Conservation (phyloP, 2,797 vertebrate species). For the Pampus argenteus region DNA sequence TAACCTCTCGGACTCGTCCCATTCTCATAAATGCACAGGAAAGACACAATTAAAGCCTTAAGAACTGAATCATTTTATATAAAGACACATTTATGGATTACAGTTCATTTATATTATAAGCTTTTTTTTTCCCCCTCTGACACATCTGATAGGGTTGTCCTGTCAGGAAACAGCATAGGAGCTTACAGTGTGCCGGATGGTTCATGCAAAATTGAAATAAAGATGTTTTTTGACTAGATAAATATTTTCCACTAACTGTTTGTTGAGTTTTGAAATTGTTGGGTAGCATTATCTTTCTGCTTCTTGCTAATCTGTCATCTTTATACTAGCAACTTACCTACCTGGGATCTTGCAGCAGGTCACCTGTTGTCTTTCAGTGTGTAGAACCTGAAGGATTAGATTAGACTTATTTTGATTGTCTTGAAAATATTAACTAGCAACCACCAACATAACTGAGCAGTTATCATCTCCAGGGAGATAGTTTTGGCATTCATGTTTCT, state of each 20-base stretch:
- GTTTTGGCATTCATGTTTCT: too few relatives aligned
- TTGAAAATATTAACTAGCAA: too few relatives aligned
- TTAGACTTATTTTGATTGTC: too few relatives aligned
- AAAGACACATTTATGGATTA: conserved; percentile 43
- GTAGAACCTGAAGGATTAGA: too few relatives aligned
- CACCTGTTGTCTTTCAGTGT: too few relatives aligned
- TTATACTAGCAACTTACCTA: too few relatives aligned
- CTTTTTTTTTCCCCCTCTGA: conserved; percentile 14
- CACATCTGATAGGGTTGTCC: conserved; percentile 36
- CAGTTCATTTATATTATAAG: conserved; percentile 43
- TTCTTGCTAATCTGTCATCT: too few relatives aligned
- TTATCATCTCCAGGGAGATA: too few relatives aligned
- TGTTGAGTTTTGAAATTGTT: neutral
- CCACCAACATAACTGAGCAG: too few relatives aligned
- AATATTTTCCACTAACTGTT: neutral
- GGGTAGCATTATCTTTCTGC: neutral
- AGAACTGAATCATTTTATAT: conserved; percentile 32
- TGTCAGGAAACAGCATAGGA: conserved; percentile 57
- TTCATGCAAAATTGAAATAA: conserved; percentile 41
- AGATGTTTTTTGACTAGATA: conserved; percentile 33
- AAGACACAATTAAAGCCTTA: conserved; percentile 38
- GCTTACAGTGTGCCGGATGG: conserved; percentile 35
- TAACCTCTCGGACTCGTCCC: conserved; percentile 24
- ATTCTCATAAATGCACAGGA: conserved; percentile 19
- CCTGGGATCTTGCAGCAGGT: too few relatives aligned